Base-by-base conservation (phyloP, 2,797 vertebrate genomes). In the Sebastolobus altivelis region DNA sequence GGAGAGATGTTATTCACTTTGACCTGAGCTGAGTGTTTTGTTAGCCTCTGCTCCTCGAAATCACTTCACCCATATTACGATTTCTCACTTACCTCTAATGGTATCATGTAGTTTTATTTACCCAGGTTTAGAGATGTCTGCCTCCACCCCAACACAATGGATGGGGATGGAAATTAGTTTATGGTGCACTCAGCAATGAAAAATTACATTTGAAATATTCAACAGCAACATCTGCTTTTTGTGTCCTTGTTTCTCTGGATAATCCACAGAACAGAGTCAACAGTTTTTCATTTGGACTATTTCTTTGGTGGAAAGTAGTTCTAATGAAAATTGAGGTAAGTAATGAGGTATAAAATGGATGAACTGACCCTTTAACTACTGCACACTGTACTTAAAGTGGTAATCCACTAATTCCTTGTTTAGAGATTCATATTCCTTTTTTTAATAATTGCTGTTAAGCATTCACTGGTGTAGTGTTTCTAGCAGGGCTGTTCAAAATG, bases 1-100 rank as follows among this genome's bases (percentile, higher is more conserved):
- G 0, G 31, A 46, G 61, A 16, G 43, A 68, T 20, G 74, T 67
- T 67, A 11, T 65, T 84, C 46, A 6, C 65, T 55, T 55, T 67
- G 81, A 82, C 65, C 79, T n/a, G 2, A 79, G 72, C 49, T 0
- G 12, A 67, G 40, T 0, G 49, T 65, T 65, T 33, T 8, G 38
- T 60, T 60, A 10, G 20, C 25, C 33, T 66, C 27, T 7, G 61
- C 43, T 55, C 18, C 20, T 33, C 1, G 14, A 74, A 52, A 40
- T 9, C 60, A 35, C 55, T 71, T 67, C 65, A 40, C 22, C 20
- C 25, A n/a, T 65, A 52, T 73, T 4, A 55, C 1, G 38, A 35
- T 31, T 46, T 27, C 58, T 38, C 75, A 14, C 35, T 13, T 18
- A 20, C 1, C 8, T 74, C 25, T 2, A 2, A 6, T 40, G 1